These are phyloP conservation scores for Prosopocoilus inquinatus DNA, from an alignment of 2,888 invertebrate genomes.

Conservation along the genomic window DNA sequence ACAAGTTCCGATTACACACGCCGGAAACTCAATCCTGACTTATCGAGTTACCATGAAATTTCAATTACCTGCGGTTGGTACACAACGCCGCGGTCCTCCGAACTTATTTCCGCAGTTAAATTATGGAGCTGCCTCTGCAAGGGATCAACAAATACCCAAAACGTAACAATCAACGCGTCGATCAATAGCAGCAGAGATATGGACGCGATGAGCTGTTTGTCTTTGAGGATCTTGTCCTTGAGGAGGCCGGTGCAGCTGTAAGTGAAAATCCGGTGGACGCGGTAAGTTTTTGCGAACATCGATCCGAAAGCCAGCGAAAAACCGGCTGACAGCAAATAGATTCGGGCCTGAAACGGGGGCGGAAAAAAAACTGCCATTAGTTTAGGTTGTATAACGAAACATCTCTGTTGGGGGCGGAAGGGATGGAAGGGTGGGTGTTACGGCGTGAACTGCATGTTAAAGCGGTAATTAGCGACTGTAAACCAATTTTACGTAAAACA, in stretches of 20 bases:
- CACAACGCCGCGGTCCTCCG: slow-evolving; percentile 75
- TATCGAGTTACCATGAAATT: not conserved
- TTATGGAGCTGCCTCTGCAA: slow-evolving; percentile 83
- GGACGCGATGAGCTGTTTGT: slow-evolving; percentile 82
- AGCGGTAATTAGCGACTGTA: too few species aligned
- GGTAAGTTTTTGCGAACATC: slow-evolving; percentile 92
- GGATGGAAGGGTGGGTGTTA: too few species aligned
- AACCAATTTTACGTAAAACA: too few species aligned
- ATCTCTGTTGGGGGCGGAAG: too few species aligned
- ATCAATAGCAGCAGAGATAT: slow-evolving; percentile 79
- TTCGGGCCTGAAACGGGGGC: slow-evolving; percentile 73
- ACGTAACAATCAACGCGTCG: slow-evolving; percentile 77
- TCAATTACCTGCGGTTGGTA: slow-evolving; percentile 77
- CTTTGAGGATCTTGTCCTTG: slow-evolving; percentile 86
- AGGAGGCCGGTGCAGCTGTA: slow-evolving; percentile 79
- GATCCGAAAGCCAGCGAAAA: slow-evolving; percentile 91
- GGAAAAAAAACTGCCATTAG: too few species aligned
- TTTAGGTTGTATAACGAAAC: too few species aligned
- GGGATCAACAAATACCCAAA: slow-evolving; percentile 85
- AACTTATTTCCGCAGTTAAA: slow-evolving; percentile 75
- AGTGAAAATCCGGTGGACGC: slow-evolving; percentile 89
- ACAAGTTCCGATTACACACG: too few species aligned
- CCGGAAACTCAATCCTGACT: too few species aligned
- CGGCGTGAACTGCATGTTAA: too few species aligned
- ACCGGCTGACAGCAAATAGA: slow-evolving; percentile 85